These are phyloP conservation scores for Mya arenaria DNA, from an alignment of 1,140 invertebrate species.

Conservation along the genomic window DNA sequence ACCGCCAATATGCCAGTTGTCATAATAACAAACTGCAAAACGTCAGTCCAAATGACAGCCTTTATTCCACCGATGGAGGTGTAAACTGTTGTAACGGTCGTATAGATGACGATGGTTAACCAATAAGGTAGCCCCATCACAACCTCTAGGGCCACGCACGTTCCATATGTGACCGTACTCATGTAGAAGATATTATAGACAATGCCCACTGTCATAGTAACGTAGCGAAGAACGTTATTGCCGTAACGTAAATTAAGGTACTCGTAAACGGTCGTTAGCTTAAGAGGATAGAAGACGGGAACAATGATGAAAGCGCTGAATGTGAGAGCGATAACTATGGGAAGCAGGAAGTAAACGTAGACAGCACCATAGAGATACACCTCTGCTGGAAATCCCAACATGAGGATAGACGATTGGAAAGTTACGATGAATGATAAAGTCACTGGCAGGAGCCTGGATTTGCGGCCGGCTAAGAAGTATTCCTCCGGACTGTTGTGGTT, in stretches of 20 bases:
- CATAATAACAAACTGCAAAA: slow-evolving; percentile 12
- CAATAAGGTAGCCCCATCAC: slow-evolving; percentile 37
- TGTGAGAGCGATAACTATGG: slow-evolving; percentile 24
- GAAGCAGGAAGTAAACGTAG: slow-evolving; percentile 12
- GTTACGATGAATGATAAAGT: slow-evolving; percentile 55
- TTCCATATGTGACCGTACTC: slow-evolving; percentile 1
- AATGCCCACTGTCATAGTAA: not conserved
- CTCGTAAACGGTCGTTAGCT: slow-evolving; percentile 47
- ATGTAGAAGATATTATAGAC: slow-evolving; percentile 9
- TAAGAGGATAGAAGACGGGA: slow-evolving; percentile 51
- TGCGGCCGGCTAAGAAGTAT: slow-evolving; percentile 87
- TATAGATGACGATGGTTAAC: slow-evolving; percentile 17
- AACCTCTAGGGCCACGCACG: slow-evolving; percentile 10
- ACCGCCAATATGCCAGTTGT: slow-evolving; percentile 4
- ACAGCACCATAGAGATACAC: slow-evolving; percentile 40
- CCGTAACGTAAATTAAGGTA: slow-evolving; percentile 26
- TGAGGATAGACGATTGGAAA: slow-evolving; percentile 55
- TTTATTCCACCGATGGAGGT: slow-evolving; percentile 26
- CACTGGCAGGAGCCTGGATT: slow-evolving; percentile 35
- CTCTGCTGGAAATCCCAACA: slow-evolving; percentile 56
- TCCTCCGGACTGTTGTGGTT: slow-evolving; percentile 89
- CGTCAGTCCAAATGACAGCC: slow-evolving; percentile 27
- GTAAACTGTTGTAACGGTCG: slow-evolving; percentile 20
- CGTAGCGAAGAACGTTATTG: not conserved
- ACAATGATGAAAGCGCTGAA: slow-evolving; percentile 33